Percentiles rank a stretch among this genome's conserved stretches.
Evolutionary conservation across 2,113 vertebrate species (phyloP).

Genomic region (Xiphophorus maculatus): DNA sequence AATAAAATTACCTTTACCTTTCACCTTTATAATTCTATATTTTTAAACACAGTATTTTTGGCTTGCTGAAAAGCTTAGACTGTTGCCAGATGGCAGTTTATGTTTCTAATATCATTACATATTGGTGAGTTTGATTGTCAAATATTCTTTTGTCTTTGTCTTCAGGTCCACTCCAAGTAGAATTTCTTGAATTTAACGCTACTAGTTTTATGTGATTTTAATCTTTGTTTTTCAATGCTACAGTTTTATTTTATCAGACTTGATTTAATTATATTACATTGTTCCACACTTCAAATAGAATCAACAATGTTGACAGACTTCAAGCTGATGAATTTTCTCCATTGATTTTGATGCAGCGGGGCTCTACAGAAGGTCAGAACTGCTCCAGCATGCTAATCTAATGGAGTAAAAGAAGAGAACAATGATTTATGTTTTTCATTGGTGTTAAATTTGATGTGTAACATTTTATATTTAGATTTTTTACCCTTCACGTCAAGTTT

Average conservation of each 20-base stretch:
- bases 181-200: neutral
- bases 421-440: neutral
- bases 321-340: neutral
- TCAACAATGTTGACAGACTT: neutral
- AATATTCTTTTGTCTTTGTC: neutral
- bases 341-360: neutral
- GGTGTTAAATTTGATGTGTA: neutral
- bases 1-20: too few relatives aligned
- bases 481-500: slow-evolving; percentile 87
- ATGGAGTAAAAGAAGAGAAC: neutral
- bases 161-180: neutral
- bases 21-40: neutral
- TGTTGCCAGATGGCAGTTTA: too few relatives aligned
- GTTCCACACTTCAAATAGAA: slow-evolving; percentile 1
- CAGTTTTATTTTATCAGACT: neutral
- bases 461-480: neutral
- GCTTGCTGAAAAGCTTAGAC: neutral
- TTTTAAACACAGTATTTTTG: neutral
- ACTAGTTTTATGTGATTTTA: neutral
- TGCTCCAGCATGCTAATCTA: slow-evolving; percentile 49
- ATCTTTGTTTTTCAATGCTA: neutral
- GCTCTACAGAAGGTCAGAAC: neutral
- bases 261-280: slow-evolving; percentile 1
- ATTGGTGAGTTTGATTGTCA: neutral
- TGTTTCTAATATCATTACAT: neutral